Percentiles rank a stretch among this genome's conserved stretches.
Conservation (phyloP, 2,113 vertebrate genomes). For the Rhea pennata region DNA sequence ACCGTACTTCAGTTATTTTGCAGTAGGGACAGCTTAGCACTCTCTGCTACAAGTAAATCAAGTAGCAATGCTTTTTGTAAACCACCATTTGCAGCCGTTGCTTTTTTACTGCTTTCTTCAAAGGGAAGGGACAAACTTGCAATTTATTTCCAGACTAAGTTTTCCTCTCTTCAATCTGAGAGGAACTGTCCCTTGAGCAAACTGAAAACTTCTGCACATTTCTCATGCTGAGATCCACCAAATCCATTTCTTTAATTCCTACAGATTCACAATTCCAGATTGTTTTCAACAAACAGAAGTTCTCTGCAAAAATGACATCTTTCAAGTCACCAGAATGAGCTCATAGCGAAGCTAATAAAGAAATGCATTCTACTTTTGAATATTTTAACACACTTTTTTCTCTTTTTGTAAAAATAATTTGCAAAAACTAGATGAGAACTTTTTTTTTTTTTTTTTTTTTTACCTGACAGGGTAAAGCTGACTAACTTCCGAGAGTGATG, state of each 20-base stretch:
- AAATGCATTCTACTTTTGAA: background rate
- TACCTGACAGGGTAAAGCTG: conserved; percentile 96
- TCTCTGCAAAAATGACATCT: background rate
- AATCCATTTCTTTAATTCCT: background rate
- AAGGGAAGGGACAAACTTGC: background rate
- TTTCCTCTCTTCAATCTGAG: background rate
- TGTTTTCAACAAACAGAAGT: background rate
- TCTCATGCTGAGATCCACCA: background rate
- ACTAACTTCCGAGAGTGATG: conserved; percentile 93
- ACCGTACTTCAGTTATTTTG: background rate
- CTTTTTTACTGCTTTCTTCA: background rate
- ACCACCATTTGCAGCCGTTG: background rate
- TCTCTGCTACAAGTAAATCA: background rate
- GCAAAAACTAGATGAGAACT: background rate
- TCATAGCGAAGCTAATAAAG: conserved; percentile 33
- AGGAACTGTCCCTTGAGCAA: background rate
- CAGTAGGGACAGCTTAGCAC: conserved; percentile 11
- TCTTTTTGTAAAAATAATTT: background rate
- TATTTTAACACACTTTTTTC: background rate
- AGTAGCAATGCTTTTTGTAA: background rate
- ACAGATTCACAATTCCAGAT: background rate
- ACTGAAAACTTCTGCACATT: background rate
- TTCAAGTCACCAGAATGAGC: conserved; percentile 62
- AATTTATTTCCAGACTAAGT: background rate
- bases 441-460: background rate